Conservation (phyloP, 2,888 invertebrate species). For the Lithophane leautieri region DNA sequence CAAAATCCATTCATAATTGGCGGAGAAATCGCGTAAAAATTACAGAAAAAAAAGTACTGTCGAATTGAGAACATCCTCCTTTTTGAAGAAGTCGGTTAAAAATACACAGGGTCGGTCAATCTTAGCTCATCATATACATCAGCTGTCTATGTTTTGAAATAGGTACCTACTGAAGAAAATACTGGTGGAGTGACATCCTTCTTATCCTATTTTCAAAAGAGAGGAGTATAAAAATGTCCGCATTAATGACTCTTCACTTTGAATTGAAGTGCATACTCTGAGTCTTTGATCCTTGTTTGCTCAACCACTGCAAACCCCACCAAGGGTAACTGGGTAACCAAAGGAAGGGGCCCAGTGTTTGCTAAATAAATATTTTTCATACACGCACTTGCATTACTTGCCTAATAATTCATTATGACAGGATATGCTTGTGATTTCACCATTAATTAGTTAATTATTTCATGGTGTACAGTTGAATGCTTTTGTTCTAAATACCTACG, state of each 20-base stretch:
- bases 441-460: conserved; percentile 52
- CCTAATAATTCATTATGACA: conserved; percentile 81
- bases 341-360: conserved; percentile 77
- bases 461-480: background rate
- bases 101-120: too few species aligned
- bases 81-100: too few species aligned
- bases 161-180: background rate
- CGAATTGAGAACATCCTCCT: too few species aligned
- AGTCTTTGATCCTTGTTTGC: conserved; percentile 87
- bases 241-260: conserved; percentile 68
- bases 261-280: conserved; percentile 61
- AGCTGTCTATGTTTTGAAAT: too few species aligned
- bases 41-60: too few species aligned
- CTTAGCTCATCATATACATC: too few species aligned
- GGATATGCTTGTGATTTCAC: conserved; percentile 59
- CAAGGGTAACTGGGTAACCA: conserved; percentile 68
- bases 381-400: conserved; percentile 82
- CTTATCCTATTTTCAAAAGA: background rate
- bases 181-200: background rate
- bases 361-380: conserved; percentile 85
- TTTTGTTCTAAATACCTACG: background rate
- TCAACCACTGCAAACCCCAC: conserved; percentile 76
- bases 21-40: too few species aligned
- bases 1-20: too few species aligned
- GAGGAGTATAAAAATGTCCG: conserved; percentile 48